Evolutionary conservation across 2,797 vertebrate genomes (phyloP).

Genomic region (Sternotherus odoratus): DNA sequence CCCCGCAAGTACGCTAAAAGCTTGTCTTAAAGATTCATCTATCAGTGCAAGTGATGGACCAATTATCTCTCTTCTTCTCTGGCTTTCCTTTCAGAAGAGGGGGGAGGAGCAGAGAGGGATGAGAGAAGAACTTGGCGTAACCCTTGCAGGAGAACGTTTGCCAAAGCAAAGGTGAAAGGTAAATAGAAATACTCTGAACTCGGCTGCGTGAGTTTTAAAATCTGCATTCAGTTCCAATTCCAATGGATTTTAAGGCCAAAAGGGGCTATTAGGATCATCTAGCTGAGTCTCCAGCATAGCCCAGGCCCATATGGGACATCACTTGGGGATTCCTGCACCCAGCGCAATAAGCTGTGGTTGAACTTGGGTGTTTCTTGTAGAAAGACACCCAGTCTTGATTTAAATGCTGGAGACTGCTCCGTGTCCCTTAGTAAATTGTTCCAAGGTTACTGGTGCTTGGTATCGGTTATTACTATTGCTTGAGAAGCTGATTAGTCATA

Average conservation of each 20-base stretch:
- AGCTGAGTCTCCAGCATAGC: neutral
- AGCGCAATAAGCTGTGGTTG: conserved; percentile 28
- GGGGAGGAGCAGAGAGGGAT: neutral
- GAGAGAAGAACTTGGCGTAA: neutral
- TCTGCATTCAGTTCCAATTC: neutral
- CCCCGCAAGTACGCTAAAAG: neutral
- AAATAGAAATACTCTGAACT: neutral
- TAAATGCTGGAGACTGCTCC: conserved; percentile 28
- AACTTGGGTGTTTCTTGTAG: neutral
- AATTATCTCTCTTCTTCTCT: neutral
- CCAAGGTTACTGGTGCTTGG: neutral
- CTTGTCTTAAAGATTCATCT: neutral
- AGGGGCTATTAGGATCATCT: neutral
- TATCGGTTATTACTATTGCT: conserved; percentile 22
- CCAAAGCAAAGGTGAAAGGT: neutral
- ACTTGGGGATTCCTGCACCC: neutral
- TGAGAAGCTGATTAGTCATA: conserved; percentile 6
- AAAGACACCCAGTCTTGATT: conserved; percentile 35
- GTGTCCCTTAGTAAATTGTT: conserved; percentile 55
- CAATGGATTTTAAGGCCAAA: neutral
- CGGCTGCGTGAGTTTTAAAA: neutral
- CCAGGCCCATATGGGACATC: neutral
- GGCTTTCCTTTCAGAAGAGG: neutral
- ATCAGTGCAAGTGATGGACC: neutral
- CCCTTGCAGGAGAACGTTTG: neutral